A percentile compares a stretch with the other conserved stretches of the same genome.
Conservation (phyloP, 2,797 vertebrate species). For the Macrochelys suwanniensis region DNA sequence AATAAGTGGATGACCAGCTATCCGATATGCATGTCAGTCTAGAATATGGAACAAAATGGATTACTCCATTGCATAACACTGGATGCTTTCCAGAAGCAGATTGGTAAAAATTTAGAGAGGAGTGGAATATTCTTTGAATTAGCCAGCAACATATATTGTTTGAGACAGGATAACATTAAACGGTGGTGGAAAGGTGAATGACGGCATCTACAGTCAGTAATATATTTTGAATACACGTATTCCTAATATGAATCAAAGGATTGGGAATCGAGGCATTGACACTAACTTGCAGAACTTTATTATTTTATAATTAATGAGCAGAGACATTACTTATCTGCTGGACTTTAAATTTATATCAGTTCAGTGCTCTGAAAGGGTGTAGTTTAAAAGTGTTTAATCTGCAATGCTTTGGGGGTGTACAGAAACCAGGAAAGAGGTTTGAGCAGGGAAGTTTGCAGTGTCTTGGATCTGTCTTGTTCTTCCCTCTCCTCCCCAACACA, state of each 20-base stretch:
- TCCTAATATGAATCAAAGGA: neutral
- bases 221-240: neutral
- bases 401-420: neutral
- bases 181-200: neutral
- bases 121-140: neutral
- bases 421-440: neutral
- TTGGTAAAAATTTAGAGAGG: neutral
- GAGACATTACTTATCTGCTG: neutral
- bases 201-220: neutral
- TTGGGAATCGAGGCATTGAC: neutral
- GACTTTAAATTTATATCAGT: neutral
- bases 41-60: neutral
- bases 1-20: neutral
- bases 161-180: neutral
- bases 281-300: neutral
- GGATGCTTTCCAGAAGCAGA: neutral
- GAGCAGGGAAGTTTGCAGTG: neutral
- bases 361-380: neutral
- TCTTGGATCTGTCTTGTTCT: neutral
- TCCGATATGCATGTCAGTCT: neutral
- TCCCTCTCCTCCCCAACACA: neutral
- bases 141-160: neutral
- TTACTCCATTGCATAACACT: neutral
- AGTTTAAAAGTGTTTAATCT: neutral
- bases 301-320: neutral